Evolutionary conservation across 1,140 invertebrate genomes (phyloP).

Genomic region (Platorchestia sp.): DNA sequence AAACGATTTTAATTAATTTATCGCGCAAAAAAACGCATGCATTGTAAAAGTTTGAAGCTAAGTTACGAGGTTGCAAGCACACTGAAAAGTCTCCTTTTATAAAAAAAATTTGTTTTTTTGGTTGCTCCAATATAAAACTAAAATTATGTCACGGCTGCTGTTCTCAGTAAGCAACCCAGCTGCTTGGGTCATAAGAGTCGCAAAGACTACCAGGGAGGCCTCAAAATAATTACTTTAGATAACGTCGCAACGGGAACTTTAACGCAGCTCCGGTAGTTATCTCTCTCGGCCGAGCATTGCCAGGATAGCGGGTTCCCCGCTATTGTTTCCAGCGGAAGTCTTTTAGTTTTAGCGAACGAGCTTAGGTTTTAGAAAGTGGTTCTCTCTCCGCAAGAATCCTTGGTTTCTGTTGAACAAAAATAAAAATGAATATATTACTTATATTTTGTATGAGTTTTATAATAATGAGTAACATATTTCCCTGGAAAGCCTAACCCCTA

Average conservation of each 20-base stretch:
- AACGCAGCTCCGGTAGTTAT: constrained; percentile 28
- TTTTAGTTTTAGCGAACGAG: background rate
- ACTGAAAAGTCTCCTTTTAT: no score
- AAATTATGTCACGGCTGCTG: no score
- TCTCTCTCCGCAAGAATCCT: background rate
- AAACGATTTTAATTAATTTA: no score
- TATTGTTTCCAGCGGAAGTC: background rate
- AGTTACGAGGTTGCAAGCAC: no score
- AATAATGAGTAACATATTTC: no score
- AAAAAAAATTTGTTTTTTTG: no score
- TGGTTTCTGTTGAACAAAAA: background rate
- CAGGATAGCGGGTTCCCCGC: background rate
- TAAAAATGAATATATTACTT: background rate
- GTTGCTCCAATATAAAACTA: no score
- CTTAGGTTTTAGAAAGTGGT: background rate
- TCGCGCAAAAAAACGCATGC: no score
- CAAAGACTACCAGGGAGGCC: background rate
- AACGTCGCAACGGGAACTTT: background rate
- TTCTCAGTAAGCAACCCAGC: no score
- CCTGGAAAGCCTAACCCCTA: background rate
- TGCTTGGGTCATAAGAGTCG: background rate
- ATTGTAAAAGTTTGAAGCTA: no score
- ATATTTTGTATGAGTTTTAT: background rate
- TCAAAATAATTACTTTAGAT: background rate
- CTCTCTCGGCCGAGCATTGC: background rate